A percentile compares a stretch with the other conserved stretches of the same genome.
These are phyloP conservation scores for Neosalanx taihuensis DNA, from an alignment of 2,797 vertebrate genomes.

Conservation along the genomic window DNA sequence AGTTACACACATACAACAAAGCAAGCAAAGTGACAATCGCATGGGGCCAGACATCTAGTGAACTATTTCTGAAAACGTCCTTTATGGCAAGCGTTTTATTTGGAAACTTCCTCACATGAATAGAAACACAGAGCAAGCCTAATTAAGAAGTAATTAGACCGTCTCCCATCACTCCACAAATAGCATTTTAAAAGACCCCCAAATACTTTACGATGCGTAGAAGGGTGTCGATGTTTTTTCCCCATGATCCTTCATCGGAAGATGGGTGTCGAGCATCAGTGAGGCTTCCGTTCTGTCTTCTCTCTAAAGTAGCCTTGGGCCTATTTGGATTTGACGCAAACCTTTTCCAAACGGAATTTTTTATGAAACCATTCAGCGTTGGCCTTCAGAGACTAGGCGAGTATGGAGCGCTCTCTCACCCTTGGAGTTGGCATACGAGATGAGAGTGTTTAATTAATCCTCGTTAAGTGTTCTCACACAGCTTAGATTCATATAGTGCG, in stretches of 20 bases:
- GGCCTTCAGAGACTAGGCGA: slow-evolving; percentile 9
- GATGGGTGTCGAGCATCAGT: slow-evolving; percentile 6
- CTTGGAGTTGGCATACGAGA: slow-evolving; percentile 40
- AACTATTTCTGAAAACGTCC: slow-evolving; percentile 27
- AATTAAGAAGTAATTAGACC: slow-evolving; percentile 26
- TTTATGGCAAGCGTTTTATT: slow-evolving; percentile 15
- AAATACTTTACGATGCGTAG: background rate
- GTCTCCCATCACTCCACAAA: slow-evolving; percentile 24
- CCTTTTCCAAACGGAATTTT: slow-evolving; percentile 44
- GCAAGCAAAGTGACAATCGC: background rate
- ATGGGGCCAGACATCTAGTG: slow-evolving; percentile 14
- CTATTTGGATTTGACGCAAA: slow-evolving; percentile 42
- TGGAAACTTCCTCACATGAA: slow-evolving; percentile 27
- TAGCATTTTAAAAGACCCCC: slow-evolving; percentile 20
- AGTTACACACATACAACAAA: background rate
- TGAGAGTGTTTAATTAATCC: slow-evolving; percentile 34
- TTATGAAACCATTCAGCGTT: slow-evolving; percentile 34
- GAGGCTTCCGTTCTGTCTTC: slow-evolving; percentile 35
- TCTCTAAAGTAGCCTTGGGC: slow-evolving; percentile 22
- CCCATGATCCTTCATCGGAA: slow-evolving; percentile 30
- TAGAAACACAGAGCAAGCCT: slow-evolving; percentile 27
- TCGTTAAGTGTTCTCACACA: slow-evolving; percentile 30
- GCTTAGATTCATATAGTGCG: slow-evolving; percentile 22
- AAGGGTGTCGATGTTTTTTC: slow-evolving; percentile 12
- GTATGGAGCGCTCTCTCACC: slow-evolving; percentile 26